A percentile compares a stretch with the other conserved stretches of the same genome.
Conservation (phyloP, 2,113 vertebrate genomes). For the Psammodynastes pulverulentus region DNA sequence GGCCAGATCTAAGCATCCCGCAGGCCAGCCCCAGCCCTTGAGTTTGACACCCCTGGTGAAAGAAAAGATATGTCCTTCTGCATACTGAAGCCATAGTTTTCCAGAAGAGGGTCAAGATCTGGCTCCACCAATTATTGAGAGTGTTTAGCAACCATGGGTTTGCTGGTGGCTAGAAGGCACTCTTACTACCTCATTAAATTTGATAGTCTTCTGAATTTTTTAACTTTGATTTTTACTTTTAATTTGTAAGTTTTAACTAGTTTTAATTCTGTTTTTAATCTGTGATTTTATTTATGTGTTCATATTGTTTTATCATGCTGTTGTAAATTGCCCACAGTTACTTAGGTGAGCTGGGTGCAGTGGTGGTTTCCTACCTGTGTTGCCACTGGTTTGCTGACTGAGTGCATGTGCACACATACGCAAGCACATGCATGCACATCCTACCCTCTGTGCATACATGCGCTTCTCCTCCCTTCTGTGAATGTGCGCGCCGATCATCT, state of each 20-base stretch:
- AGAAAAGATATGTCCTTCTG: background rate
- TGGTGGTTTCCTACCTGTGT: no score
- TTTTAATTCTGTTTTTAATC: background rate
- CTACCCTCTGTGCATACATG: no score
- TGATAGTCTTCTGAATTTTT: background rate
- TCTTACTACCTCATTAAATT: background rate
- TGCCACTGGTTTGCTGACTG: no score
- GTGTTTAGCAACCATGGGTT: background rate
- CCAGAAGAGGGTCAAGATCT: background rate
- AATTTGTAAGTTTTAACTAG: background rate
- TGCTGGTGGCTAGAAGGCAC: background rate
- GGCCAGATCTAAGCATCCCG: no score
- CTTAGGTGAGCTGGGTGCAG: background rate
- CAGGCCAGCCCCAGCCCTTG: no score
- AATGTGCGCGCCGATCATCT: no score
- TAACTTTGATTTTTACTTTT: background rate
- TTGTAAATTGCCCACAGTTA: background rate
- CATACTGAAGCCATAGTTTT: background rate
- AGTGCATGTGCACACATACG: no score
- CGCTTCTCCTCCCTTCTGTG: no score
- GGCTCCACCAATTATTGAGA: background rate
- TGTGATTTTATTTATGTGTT: background rate
- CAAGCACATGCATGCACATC: no score
- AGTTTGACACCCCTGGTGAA: background rate
- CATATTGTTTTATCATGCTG: background rate